These are phyloP conservation scores for Pollachius pollachius DNA, from an alignment of 2,113 vertebrate genomes.

Conservation along the genomic window DNA sequence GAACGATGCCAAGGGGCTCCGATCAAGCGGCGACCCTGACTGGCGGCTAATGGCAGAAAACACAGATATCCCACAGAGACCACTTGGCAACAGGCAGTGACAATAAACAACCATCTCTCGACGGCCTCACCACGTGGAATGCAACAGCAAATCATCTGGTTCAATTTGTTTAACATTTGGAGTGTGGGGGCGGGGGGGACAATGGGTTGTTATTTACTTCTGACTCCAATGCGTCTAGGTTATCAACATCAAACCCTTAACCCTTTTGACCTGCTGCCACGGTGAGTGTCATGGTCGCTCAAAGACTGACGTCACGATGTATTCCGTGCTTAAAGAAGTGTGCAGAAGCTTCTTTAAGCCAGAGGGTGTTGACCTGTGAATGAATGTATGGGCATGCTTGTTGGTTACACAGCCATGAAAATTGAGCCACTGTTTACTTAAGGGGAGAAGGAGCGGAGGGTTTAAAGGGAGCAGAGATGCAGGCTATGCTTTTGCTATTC, in stretches of 20 bases:
- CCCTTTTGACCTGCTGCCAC: slow-evolving; percentile 21
- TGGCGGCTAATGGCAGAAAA: neutral
- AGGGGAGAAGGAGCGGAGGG: slow-evolving; percentile 50
- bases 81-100: slow-evolving; percentile 17
- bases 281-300: slow-evolving; percentile 22
- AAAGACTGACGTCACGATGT: slow-evolving; percentile 33
- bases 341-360: slow-evolving; percentile 48
- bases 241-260: slow-evolving; percentile 12
- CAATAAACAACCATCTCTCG: slow-evolving; percentile 21
- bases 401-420: slow-evolving; percentile 64
- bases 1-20: neutral
- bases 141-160: slow-evolving; percentile 18
- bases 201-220: slow-evolving; percentile 23
- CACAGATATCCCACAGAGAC: neutral
- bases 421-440: slow-evolving; percentile 61
- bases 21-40: slow-evolving; percentile 1
- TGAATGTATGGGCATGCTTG: slow-evolving; percentile 63
- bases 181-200: slow-evolving; percentile 2
- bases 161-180: slow-evolving; percentile 28
- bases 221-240: slow-evolving; percentile 39
- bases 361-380: slow-evolving; percentile 60
- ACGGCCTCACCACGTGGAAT: slow-evolving; percentile 11
- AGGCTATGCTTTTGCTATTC: slow-evolving; percentile 24
- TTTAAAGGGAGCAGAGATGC: slow-evolving; percentile 26
- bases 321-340: slow-evolving; percentile 42